Evolutionary conservation across 2,888 invertebrate species (phyloP).

Genomic region (Pyrrhosoma nymphula): DNA sequence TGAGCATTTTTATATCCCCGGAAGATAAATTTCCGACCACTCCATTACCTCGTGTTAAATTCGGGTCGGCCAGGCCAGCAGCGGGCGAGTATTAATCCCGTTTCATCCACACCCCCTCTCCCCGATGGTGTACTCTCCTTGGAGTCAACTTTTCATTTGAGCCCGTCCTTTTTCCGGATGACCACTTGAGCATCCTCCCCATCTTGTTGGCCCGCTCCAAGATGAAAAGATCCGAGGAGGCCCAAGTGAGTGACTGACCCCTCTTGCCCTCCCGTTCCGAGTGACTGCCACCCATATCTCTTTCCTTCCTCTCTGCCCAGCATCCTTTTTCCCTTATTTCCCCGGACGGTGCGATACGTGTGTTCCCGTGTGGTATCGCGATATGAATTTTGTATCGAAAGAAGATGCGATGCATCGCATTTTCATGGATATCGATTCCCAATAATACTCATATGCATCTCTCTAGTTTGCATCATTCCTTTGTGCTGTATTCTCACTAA

Average conservation of each 20-base stretch:
- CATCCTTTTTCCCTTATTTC: no score
- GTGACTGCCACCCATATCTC: neutral
- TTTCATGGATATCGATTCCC: no score
- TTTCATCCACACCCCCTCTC: neutral
- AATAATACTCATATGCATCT: no score
- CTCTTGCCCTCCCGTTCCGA: neutral
- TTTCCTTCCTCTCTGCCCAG: neutral
- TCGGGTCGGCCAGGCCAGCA: neutral
- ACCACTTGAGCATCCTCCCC: neutral
- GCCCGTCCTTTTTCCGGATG: neutral
- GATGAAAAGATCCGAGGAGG: slow-evolving; percentile 1
- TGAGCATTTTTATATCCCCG: neutral
- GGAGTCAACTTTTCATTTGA: neutral
- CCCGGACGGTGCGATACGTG: no score
- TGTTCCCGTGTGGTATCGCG: no score
- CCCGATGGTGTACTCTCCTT: neutral
- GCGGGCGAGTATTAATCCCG: neutral
- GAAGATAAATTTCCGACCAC: neutral
- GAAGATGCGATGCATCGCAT: no score
- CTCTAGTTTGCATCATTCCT: no score
- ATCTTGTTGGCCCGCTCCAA: neutral
- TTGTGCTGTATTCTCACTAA: no score
- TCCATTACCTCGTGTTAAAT: neutral
- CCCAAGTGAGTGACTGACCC: neutral
- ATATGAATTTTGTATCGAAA: no score